Evolutionary conservation across 1,140 invertebrate genomes (phyloP).

Genomic region (Gerris buenoi): DNA sequence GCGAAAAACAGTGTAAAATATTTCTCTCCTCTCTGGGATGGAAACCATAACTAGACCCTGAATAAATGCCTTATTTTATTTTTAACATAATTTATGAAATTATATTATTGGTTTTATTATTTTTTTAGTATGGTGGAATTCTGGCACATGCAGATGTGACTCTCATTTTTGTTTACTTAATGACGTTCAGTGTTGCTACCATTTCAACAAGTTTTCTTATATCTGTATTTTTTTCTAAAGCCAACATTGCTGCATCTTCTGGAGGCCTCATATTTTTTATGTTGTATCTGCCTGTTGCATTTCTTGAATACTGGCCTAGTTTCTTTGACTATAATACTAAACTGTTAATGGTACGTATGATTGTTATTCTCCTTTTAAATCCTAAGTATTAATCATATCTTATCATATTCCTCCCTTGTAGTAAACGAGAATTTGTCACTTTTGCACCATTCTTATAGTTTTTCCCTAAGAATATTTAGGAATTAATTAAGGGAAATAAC

Average conservation of each 20-base stretch:
- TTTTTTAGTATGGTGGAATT: slow-evolving; percentile 34
- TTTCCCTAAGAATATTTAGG: too few relatives aligned
- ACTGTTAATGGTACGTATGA: not conserved
- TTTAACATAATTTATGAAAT: too few relatives aligned
- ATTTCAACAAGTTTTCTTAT: slow-evolving; percentile 41
- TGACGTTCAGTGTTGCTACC: slow-evolving; percentile 37
- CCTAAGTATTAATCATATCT: too few relatives aligned
- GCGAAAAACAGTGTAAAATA: too few relatives aligned
- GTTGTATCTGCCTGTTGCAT: slow-evolving; percentile 40
- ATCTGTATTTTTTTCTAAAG: slow-evolving; percentile 39
- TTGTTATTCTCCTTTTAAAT: too few relatives aligned
- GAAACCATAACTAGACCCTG: too few relatives aligned
- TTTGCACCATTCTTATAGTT: too few relatives aligned
- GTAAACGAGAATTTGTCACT: too few relatives aligned
- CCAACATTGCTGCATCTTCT: slow-evolving; percentile 43
- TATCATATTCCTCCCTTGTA: too few relatives aligned
- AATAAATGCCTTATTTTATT: too few relatives aligned
- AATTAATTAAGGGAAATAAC: too few relatives aligned
- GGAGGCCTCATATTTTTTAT: slow-evolving; percentile 44
- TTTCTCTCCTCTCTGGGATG: too few relatives aligned
- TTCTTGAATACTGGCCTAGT: slow-evolving; percentile 32
- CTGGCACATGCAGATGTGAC: slow-evolving; percentile 34
- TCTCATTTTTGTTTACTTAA: slow-evolving; percentile 38
- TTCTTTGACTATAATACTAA: slow-evolving; percentile 5
- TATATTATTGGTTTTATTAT: not conserved